These are phyloP conservation scores for Podarcis muralis DNA, from an alignment of 2,113 vertebrate genomes.

Conservation along the genomic window DNA sequence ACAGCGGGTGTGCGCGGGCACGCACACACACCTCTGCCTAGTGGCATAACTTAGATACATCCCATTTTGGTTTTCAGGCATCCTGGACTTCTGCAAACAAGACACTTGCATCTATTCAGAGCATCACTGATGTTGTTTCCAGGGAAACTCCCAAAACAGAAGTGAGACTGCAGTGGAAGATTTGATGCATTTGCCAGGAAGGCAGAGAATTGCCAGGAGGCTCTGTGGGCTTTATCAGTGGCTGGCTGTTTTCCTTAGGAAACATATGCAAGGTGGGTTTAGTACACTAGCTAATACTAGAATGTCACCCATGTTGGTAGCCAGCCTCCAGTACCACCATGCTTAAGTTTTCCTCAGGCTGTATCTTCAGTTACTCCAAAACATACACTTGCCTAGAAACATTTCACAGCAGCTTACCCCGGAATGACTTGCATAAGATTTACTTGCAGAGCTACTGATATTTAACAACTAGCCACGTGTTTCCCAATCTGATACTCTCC, in stretches of 20 bases:
- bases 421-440: background rate
- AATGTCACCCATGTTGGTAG: background rate
- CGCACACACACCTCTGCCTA: too few species aligned
- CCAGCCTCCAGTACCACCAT: background rate
- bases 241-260: background rate
- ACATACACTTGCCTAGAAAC: background rate
- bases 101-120: conserved; percentile 57
- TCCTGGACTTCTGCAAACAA: conserved; percentile 72
- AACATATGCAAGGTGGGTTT: background rate
- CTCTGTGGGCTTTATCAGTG: conserved; percentile 13
- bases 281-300: background rate
- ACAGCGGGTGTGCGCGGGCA: too few species aligned
- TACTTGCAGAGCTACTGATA: too few species aligned
- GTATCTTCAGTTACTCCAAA: background rate
- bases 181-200: background rate
- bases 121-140: background rate
- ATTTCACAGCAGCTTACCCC: background rate
- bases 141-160: conserved; percentile 23
- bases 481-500: background rate
- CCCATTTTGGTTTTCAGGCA: conserved; percentile 58
- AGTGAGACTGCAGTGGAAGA: background rate
- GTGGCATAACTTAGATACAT: background rate
- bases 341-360: background rate
- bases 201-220: background rate
- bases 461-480: background rate